Evolutionary conservation across 2,113 vertebrate genomes (phyloP).

Genomic region (Phylloscopus whistleri): DNA sequence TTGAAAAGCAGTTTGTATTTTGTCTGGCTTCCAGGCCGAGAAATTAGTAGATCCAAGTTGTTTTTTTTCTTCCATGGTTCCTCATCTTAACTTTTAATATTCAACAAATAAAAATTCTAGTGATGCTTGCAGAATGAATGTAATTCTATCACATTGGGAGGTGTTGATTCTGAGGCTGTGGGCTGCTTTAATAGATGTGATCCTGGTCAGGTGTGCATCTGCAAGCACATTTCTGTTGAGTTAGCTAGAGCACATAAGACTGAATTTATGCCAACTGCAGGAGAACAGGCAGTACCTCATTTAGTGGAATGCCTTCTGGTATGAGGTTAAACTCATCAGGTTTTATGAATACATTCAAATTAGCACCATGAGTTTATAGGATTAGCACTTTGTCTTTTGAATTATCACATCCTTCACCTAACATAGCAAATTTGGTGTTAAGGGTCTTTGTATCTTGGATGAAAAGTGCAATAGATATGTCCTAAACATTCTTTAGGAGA

Average conservation of each 20-base stretch:
- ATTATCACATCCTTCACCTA: background rate
- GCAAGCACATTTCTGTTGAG: background rate
- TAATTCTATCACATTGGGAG: background rate
- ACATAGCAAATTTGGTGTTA: background rate
- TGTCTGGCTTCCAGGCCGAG: background rate
- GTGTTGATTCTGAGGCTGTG: background rate
- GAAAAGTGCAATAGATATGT: background rate
- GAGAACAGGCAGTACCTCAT: conserved; percentile 4
- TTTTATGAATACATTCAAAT: background rate
- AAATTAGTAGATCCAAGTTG: background rate
- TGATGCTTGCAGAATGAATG: background rate
- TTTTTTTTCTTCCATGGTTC: background rate
- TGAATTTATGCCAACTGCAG: conserved; percentile 1
- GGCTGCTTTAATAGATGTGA: background rate
- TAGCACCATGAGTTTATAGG: background rate
- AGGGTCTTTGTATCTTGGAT: background rate
- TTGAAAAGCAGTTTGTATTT: background rate
- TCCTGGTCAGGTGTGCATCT: conserved; percentile 31
- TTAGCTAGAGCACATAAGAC: background rate
- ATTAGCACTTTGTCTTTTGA: background rate
- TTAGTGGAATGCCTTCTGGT: conserved; percentile 27
- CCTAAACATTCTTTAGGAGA: background rate
- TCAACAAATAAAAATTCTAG: background rate
- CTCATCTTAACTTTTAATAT: background rate
- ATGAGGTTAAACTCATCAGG: background rate